Conservation (phyloP, 2,797 vertebrate species). For the Rhinogobio ventralis region DNA sequence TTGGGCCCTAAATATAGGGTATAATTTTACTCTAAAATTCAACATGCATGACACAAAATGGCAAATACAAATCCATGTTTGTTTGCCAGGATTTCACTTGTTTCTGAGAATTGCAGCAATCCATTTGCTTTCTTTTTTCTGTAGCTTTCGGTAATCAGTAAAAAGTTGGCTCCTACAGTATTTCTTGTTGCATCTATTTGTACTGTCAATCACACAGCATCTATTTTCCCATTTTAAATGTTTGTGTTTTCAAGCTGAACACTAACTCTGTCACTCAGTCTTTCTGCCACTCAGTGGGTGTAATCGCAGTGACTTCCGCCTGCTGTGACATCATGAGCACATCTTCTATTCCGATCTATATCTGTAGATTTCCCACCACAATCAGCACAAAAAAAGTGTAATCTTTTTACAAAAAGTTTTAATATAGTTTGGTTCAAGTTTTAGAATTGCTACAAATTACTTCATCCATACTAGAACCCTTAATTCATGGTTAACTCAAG, state of each 20-base stretch:
- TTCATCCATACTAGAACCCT: not conserved
- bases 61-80: no score
- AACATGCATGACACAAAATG: not conserved
- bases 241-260: not conserved
- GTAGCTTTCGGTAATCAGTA: no score
- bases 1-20: not conserved
- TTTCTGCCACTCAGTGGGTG: not conserved
- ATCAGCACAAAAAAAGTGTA: not conserved
- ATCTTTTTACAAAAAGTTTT: not conserved
- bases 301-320: not conserved
- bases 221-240: not conserved
- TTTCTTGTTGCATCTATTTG: not conserved
- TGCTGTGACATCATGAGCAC: not conserved
- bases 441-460: not conserved
- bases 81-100: no score
- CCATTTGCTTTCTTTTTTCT: no score
- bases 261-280: not conserved
- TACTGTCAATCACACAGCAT: not conserved
- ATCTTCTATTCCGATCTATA: not conserved
- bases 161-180: no score
- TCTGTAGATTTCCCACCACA: not conserved
- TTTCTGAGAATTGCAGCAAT: no score
- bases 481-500: not conserved
- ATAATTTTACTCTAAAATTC: not conserved
- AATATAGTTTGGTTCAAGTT: not conserved